Evolutionary conservation across 2,113 vertebrate species (phyloP).

Genomic region (Capra hircus): DNA sequence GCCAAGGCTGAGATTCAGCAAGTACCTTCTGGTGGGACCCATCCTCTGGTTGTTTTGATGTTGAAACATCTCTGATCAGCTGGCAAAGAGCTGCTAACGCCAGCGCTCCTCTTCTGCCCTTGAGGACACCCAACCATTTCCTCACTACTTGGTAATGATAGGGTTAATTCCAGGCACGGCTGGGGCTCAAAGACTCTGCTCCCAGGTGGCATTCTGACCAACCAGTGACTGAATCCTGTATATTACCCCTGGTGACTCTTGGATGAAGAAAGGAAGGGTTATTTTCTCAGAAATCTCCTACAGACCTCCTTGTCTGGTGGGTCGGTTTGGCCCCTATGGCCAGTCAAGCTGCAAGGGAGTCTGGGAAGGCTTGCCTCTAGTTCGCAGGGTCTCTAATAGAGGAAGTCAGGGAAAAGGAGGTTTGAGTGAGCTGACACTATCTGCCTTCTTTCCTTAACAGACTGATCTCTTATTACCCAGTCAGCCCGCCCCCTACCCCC

Average conservation of each 20-base stretch:
- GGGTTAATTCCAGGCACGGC: not conserved
- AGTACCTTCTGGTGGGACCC: not conserved
- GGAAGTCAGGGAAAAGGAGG: not conserved
- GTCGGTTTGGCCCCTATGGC: not conserved
- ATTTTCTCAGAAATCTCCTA: not conserved
- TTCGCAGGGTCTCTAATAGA: not conserved
- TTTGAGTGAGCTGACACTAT: not conserved
- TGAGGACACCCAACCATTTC: not conserved
- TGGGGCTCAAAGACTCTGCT: not conserved
- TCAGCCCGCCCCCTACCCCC: rapidly evolving
- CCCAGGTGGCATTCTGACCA: not conserved
- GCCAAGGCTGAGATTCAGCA: not conserved
- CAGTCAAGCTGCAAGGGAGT: not conserved
- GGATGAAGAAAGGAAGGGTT: not conserved
- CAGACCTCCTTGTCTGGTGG: not conserved
- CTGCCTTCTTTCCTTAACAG: not conserved
- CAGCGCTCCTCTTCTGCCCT: not conserved
- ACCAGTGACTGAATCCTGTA: not conserved
- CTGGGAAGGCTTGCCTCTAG: not conserved
- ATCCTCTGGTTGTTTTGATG: not conserved
- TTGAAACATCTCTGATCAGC: not conserved
- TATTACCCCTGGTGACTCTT: not conserved
- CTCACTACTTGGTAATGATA: not conserved
- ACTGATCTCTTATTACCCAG: not conserved
- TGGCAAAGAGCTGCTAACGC: not conserved